Evolutionary conservation across 1,140 invertebrate genomes (phyloP).

Genomic region (Cydia fagiglandana): DNA sequence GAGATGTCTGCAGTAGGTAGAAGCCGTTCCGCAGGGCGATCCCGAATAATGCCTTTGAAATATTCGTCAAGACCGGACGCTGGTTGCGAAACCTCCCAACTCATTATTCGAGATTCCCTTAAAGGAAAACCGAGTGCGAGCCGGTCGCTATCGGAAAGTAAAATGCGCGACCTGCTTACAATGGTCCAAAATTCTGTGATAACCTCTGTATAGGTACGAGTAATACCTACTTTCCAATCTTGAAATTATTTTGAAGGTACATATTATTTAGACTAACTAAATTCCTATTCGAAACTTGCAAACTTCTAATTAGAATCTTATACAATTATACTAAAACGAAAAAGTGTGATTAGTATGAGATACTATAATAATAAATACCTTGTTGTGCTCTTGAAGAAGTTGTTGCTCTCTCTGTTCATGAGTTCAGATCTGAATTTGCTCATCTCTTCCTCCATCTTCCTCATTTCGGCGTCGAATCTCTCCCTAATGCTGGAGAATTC

Average conservation of each 20-base stretch:
- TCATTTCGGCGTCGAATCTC: conserved; percentile 97
- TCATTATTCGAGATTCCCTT: conserved; percentile 75
- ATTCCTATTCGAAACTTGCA: too few species aligned
- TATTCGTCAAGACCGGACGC: conserved; percentile 55
- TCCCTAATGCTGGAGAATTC: conserved; percentile 98
- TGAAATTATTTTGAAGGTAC: neutral
- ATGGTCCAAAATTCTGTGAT: conserved; percentile 4
- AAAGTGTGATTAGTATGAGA: neutral
- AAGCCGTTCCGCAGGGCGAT: conserved; percentile 75
- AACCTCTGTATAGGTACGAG: neutral
- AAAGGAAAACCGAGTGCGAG: conserved; percentile 63
- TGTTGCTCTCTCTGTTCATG: conserved; percentile 94
- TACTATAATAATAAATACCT: conserved; percentile 81
- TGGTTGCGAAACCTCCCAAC: conserved; percentile 66
- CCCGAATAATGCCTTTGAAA: conserved; percentile 74
- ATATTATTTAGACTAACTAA: neutral
- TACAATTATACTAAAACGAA: neutral
- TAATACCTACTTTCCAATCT: neutral
- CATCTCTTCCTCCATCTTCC: conserved; percentile 99
- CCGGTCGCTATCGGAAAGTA: conserved; percentile 64
- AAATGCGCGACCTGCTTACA: conserved; percentile 42
- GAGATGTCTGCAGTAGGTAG: conserved; percentile 75
- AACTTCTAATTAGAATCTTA: neutral
- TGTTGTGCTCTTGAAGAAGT: conserved; percentile 92
- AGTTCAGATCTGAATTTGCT: conserved; percentile 95